Evolutionary conservation across 2,113 vertebrate species (phyloP).

Genomic region (Misgurnus anguillicaudatus): DNA sequence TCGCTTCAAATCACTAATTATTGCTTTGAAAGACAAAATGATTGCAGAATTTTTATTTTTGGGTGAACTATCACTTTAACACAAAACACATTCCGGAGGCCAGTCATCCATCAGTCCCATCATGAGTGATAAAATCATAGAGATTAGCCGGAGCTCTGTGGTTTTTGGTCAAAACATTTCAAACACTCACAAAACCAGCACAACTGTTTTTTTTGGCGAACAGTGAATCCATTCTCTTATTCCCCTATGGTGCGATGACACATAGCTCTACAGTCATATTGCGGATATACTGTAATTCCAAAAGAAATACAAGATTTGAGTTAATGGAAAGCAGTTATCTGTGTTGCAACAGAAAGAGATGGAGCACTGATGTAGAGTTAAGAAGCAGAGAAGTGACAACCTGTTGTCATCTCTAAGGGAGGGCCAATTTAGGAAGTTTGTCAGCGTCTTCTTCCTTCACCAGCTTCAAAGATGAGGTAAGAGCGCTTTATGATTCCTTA

Average conservation of each 20-base stretch:
- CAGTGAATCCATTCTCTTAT: conserved; percentile 50
- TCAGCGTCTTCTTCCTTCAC: conserved; percentile 1
- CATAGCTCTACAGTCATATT: conserved; percentile 39
- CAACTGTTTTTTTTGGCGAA: conserved; percentile 47
- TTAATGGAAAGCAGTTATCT: conserved; percentile 23
- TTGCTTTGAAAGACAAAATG: too few relatives aligned
- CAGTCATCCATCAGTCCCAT: conserved; percentile 42
- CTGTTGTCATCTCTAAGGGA: conserved; percentile 6
- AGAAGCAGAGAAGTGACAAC: conserved; percentile 24
- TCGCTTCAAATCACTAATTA: too few relatives aligned
- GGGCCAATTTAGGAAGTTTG: not conserved
- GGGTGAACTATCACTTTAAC: conserved; percentile 18
- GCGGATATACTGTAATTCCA: not conserved
- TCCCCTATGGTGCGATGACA: conserved; percentile 45
- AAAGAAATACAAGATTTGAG: not conserved
- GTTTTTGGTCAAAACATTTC: conserved; percentile 55
- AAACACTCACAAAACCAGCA: conserved; percentile 30
- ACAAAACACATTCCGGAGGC: conserved; percentile 51
- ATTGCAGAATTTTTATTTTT: too few relatives aligned
- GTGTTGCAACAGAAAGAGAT: conserved; percentile 24
- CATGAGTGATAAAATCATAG: conserved; percentile 53
- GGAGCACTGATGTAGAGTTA: conserved; percentile 3
- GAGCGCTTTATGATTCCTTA: conserved; percentile 32
- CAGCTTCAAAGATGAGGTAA: conserved; percentile 48
- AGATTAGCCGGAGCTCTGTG: conserved; percentile 50